Evolutionary conservation across 1,140 invertebrate genomes (phyloP).

Genomic region (Magallana angulata): DNA sequence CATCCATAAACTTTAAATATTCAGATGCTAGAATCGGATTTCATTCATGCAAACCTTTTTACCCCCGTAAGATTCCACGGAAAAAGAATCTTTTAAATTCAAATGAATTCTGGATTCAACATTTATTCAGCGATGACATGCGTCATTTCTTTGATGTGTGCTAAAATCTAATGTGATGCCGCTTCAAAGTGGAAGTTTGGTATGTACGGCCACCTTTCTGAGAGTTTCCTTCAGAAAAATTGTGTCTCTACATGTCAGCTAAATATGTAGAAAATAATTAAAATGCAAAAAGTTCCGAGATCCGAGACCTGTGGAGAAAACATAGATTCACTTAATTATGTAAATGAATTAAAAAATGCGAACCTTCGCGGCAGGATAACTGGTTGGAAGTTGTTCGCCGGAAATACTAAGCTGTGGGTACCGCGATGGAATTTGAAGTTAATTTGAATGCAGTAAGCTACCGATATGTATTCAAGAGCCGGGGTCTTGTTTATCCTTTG

Average conservation of each 20-base stretch:
- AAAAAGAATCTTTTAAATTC: not conserved
- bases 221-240: too few species aligned
- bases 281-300: not conserved
- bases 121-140: not conserved
- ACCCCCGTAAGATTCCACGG: not conserved
- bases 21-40: not conserved
- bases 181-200: not conserved
- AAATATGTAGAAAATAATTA: not conserved
- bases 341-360: not conserved
- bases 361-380: constrained; percentile 26
- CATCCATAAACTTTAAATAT: not conserved
- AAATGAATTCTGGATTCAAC: not conserved
- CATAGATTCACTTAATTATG: constrained; percentile 15
- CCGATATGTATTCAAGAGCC: constrained; percentile 25
- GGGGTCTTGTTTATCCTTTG: constrained; percentile 24
- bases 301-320: not conserved
- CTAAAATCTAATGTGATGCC: constrained; percentile 21
- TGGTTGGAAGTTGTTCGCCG: constrained; percentile 19
- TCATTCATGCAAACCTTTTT: not conserved
- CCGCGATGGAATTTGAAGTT: constrained; percentile 19
- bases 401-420: constrained; percentile 15
- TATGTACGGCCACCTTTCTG: too few species aligned
- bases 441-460: constrained; percentile 28
- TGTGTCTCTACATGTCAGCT: too few species aligned
- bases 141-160: constrained; percentile 11